These are phyloP conservation scores for Hemiscyllium ocellatum DNA, from an alignment of 2,113 vertebrate genomes.

Conservation along the genomic window DNA sequence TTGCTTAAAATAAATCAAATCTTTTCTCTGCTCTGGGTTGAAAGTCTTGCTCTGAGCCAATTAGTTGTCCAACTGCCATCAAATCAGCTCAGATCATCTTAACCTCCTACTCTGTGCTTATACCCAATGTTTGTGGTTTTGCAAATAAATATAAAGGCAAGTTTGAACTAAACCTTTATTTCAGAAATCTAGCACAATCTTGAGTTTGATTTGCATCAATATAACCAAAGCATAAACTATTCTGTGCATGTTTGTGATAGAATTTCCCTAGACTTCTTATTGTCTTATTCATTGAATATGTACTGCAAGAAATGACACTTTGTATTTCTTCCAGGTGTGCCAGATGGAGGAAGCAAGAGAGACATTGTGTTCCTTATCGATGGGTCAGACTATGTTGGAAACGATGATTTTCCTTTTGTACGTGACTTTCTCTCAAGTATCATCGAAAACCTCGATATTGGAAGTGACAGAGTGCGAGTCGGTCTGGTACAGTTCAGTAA, in stretches of 20 bases:
- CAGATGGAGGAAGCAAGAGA: slow-evolving; percentile 58
- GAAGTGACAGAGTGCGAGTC: slow-evolving; percentile 74
- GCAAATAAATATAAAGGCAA: neutral
- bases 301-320: neutral
- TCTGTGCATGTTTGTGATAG: neutral
- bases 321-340: neutral
- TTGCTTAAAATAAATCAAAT: too few species aligned
- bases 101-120: neutral
- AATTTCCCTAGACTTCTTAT: neutral
- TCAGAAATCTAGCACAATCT: neutral
- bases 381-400: slow-evolving; percentile 67
- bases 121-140: neutral
- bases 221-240: neutral
- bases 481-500: slow-evolving; percentile 72
- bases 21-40: too few species aligned
- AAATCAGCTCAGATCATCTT: neutral
- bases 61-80: neutral
- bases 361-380: slow-evolving; percentile 73
- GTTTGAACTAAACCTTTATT: neutral
- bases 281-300: neutral
- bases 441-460: slow-evolving; percentile 73
- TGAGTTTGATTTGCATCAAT: neutral
- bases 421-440: slow-evolving; percentile 73
- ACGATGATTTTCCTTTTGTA: slow-evolving; percentile 55
- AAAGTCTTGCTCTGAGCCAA: neutral